These are phyloP conservation scores for Leptobrachium leishanense DNA, from an alignment of 2,113 vertebrate genomes.

Conservation along the genomic window DNA sequence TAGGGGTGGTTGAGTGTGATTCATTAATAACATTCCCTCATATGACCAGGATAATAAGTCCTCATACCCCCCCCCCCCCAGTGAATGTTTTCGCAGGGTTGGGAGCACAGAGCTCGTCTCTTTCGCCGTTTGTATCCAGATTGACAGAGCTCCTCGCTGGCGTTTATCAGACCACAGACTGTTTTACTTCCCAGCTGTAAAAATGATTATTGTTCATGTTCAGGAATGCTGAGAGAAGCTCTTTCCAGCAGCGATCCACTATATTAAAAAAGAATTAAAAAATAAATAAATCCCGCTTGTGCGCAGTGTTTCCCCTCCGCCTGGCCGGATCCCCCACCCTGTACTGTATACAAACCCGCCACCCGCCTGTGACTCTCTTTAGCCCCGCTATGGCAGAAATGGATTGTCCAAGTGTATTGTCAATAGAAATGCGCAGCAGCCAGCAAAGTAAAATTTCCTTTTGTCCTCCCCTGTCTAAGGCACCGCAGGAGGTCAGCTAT, in stretches of 20 bases:
- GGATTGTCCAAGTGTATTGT: not conserved
- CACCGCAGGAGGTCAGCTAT: slow-evolving; percentile 15
- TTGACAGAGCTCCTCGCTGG: not conserved
- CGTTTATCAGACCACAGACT: not conserved
- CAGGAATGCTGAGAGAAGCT: not conserved
- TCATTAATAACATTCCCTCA: no score
- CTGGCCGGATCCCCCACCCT: not conserved
- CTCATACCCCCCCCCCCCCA: no score
- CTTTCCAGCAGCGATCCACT: not conserved
- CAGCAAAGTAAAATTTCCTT: not conserved
- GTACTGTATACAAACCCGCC: not conserved
- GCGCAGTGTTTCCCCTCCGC: not conserved
- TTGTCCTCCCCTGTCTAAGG: not conserved
- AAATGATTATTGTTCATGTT: not conserved
- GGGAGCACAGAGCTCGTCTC: no score
- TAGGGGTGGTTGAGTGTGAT: no score
- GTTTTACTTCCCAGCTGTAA: not conserved
- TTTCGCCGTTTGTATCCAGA: no score
- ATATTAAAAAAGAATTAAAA: not conserved
- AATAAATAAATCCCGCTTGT: not conserved
- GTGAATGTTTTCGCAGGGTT: no score
- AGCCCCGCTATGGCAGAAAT: not conserved
- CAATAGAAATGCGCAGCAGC: not conserved
- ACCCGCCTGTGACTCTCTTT: not conserved
- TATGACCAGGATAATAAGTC: no score